A percentile compares a stretch with the other conserved stretches of the same genome.
Conservation (phyloP, 1,140 invertebrate genomes). For the roundworm (Caenorhabditis elegans) region DNA sequence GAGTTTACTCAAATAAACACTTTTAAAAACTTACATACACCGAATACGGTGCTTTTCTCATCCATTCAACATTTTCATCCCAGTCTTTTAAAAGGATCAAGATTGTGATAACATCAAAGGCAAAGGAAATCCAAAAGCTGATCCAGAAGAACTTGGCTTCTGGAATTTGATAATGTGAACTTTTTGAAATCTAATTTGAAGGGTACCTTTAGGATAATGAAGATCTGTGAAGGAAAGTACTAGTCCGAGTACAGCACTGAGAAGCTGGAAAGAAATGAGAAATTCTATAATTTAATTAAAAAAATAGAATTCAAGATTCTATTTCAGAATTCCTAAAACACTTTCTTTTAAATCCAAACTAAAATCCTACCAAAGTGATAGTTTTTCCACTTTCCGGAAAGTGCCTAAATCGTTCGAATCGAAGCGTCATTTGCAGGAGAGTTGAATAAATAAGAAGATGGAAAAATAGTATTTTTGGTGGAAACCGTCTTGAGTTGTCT, state of each 20-base stretch:
- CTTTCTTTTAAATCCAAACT: neutral
- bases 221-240: neutral
- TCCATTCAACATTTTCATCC: neutral
- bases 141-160: neutral
- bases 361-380: neutral
- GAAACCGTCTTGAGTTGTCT: neutral
- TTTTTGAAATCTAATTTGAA: neutral
- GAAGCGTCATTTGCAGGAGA: neutral
- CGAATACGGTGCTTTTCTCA: neutral
- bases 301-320: too few relatives aligned
- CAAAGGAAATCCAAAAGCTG: neutral
- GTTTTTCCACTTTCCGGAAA: slow-evolving; percentile 13
- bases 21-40: neutral
- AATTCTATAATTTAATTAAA: too few relatives aligned
- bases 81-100: neutral
- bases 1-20: neutral
- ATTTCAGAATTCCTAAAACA: too few relatives aligned
- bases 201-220: neutral
- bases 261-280: neutral
- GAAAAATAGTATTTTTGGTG: slow-evolving; percentile 7
- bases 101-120: neutral
- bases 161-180: too few relatives aligned
- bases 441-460: neutral
- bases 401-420: neutral
- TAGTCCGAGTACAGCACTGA: neutral